These are phyloP conservation scores for Diarsia mendica DNA, from an alignment of 2,888 invertebrate genomes.

Conservation along the genomic window DNA sequence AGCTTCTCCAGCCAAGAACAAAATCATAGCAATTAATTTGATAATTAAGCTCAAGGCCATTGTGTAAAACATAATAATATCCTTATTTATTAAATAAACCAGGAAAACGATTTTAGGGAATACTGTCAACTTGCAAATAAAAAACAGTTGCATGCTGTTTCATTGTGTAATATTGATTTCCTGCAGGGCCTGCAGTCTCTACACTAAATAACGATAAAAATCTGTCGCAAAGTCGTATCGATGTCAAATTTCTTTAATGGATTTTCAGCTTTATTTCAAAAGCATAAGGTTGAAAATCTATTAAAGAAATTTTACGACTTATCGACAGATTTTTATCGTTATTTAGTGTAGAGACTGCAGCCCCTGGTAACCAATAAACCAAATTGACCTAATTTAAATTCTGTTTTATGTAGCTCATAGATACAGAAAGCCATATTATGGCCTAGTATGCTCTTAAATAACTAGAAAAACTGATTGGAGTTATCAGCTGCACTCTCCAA, in stretches of 20 bases:
- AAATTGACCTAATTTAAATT: neutral
- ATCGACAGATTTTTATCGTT: too few relatives aligned
- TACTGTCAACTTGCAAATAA: neutral
- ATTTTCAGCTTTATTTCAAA: too few relatives aligned
- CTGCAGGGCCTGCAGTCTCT: too few relatives aligned
- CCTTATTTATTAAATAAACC: neutral
- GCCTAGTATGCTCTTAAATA: neutral
- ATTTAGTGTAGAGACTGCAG: too few relatives aligned
- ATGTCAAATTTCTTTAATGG: too few relatives aligned
- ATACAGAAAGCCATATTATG: neutral
- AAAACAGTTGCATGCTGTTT: neutral
- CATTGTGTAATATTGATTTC: neutral
- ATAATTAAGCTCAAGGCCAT: conserved; percentile 8
- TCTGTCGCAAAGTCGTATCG: too few relatives aligned
- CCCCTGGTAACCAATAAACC: conserved; percentile 5
- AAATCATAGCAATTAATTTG: conserved; percentile 2
- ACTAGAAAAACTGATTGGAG: neutral
- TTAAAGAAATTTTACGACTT: too few relatives aligned
- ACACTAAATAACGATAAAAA: too few relatives aligned
- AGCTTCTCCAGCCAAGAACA: neutral
- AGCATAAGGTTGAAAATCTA: too few relatives aligned
- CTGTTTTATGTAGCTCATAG: neutral
- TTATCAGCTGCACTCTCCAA: neutral
- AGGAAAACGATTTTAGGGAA: neutral
- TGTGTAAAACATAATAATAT: neutral